These are phyloP conservation scores for Myathropa florea DNA, from an alignment of 2,888 invertebrate species.

Conservation along the genomic window DNA sequence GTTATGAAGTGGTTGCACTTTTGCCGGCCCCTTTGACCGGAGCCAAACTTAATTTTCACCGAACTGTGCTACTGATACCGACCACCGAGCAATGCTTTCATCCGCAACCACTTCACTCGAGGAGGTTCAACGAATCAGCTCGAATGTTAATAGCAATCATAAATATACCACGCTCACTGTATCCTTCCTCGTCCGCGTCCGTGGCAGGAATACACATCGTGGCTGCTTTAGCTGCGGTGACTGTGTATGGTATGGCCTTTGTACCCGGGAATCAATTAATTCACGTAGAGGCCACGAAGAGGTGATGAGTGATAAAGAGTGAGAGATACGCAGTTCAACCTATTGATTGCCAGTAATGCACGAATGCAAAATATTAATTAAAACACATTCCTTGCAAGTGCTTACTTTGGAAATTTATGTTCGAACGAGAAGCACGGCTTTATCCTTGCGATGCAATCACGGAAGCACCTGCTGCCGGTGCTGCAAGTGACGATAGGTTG, in stretches of 20 bases:
- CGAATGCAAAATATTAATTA: conserved; percentile 55
- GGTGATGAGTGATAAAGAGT: conserved; percentile 47
- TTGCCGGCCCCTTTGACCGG: conserved; percentile 17
- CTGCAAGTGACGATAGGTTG: background rate
- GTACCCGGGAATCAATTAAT: conserved; percentile 34
- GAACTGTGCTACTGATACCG: conserved; percentile 1
- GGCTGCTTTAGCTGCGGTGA: background rate
- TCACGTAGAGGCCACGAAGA: conserved; percentile 2
- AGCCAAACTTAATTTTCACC: conserved; percentile 18
- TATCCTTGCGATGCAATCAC: conserved; percentile 34
- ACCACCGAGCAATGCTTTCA: background rate
- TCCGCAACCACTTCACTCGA: background rate
- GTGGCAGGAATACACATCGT: background rate
- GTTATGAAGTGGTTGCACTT: conserved; percentile 11
- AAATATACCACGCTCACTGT: background rate
- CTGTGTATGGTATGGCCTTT: background rate
- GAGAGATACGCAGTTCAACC: conserved; percentile 23
- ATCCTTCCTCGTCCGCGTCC: background rate
- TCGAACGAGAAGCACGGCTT: conserved; percentile 5
- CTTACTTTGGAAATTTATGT: conserved; percentile 42
- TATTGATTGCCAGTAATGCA: conserved; percentile 51
- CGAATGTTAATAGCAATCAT: conserved; percentile 25
- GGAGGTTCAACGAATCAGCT: background rate
- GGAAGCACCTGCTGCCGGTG: background rate
- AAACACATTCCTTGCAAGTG: conserved; percentile 49